These are phyloP conservation scores for Ambastaia sidthimunki DNA, from an alignment of 2,797 vertebrate species.

Conservation along the genomic window DNA sequence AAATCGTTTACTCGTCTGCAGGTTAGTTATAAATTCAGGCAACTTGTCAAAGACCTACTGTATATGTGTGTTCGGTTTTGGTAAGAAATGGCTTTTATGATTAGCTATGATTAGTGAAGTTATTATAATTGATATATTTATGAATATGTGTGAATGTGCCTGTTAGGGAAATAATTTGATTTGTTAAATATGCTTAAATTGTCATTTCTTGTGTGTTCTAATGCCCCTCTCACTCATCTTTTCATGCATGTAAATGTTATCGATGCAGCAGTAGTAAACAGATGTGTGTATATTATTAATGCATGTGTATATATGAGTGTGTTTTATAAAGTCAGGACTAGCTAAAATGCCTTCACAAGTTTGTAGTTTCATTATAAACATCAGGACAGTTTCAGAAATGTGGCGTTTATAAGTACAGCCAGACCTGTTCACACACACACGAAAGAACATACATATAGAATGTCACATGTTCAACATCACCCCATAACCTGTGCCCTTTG, in stretches of 20 bases:
- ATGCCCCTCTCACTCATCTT: not conserved
- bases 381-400: not conserved
- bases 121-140: not conserved
- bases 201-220: not conserved
- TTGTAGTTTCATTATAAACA: too few species aligned
- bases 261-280: not conserved
- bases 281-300: not conserved
- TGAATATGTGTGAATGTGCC: not conserved
- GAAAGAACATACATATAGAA: conserved; percentile 32
- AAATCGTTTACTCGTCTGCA: not conserved
- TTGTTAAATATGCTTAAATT: conserved; percentile 20
- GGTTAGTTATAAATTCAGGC: not conserved
- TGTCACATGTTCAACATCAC: conserved; percentile 55
- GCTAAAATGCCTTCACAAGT: not conserved
- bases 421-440: not conserved
- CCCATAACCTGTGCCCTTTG: conserved; percentile 23
- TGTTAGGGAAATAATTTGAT: conserved; percentile 1
- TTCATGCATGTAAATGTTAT: not conserved
- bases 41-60: not conserved
- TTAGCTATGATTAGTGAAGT: not conserved
- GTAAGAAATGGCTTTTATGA: not conserved
- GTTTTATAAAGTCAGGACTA: not conserved
- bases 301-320: conserved; percentile 2
- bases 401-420: too few species aligned
- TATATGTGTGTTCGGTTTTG: not conserved